Evolutionary conservation across 2,113 vertebrate species (phyloP).

Genomic region (Uropsilus gracilis): DNA sequence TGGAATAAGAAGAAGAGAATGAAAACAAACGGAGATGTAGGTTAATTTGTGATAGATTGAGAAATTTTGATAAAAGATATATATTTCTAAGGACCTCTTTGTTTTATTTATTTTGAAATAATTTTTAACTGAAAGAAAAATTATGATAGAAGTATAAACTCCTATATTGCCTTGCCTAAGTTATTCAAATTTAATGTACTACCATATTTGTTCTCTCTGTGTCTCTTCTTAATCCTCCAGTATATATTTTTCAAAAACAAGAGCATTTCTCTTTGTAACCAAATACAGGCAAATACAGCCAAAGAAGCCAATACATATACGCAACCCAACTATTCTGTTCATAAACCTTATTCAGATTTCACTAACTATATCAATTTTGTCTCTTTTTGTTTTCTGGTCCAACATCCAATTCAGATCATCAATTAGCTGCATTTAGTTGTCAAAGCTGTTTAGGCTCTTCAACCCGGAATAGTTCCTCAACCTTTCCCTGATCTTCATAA

Average conservation of each 20-base stretch:
- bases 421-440: not conserved
- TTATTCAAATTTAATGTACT: not conserved
- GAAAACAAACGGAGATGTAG: not conserved
- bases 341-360: not conserved
- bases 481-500: not conserved
- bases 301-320: not conserved
- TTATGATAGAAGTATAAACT: not conserved
- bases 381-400: not conserved
- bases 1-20: not conserved
- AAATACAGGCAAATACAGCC: not conserved
- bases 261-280: not conserved
- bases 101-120: constrained; percentile 36
- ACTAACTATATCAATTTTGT: not conserved
- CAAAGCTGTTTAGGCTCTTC: not conserved
- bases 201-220: not conserved
- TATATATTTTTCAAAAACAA: not conserved
- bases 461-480: not conserved
- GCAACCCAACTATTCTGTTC: not conserved
- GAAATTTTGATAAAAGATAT: constrained; percentile 5
- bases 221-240: not conserved
- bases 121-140: constrained; percentile 41
- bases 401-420: not conserved
- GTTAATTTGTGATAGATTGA: constrained; percentile 16
- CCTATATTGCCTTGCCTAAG: not conserved
- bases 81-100: constrained; percentile 1